Evolutionary conservation across 2,888 invertebrate species (phyloP).

Genomic region (Clanis bilineata): DNA sequence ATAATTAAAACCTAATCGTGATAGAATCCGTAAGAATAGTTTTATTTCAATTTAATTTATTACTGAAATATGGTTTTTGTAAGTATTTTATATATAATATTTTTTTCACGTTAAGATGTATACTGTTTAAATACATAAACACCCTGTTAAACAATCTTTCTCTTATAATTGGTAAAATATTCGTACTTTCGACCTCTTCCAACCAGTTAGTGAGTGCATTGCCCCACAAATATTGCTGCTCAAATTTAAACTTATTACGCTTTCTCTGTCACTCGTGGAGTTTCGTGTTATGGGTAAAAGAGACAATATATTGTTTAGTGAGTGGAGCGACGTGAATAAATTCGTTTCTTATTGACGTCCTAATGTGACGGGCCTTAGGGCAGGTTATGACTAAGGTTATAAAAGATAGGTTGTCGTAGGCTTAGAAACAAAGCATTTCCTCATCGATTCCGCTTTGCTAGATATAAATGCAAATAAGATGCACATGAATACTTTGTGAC

Average conservation of each 20-base stretch:
- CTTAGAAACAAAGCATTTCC: conserved; percentile 43
- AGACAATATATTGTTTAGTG: conserved; percentile 59
- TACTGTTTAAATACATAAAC: conserved; percentile 22
- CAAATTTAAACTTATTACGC: conserved; percentile 67
- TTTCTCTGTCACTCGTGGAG: conserved; percentile 50
- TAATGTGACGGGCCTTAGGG: conserved; percentile 73
- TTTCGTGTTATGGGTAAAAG: conserved; percentile 42
- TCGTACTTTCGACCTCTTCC: conserved; percentile 79
- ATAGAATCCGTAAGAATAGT: too few species aligned
- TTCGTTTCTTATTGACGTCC: conserved; percentile 61
- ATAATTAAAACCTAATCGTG: too few species aligned
- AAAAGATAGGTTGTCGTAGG: conserved; percentile 57
- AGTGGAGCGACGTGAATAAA: conserved; percentile 45
- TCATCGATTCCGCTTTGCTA: neutral
- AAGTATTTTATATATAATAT: too few species aligned
- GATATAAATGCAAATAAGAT: neutral
- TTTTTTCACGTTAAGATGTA: conserved; percentile 18
- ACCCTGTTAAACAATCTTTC: conserved; percentile 50
- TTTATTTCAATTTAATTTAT: too few species aligned
- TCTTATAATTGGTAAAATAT: conserved; percentile 68
- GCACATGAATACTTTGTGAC: too few species aligned
- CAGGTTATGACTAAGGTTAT: conserved; percentile 75
- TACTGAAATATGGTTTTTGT: too few species aligned
- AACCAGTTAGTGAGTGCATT: conserved; percentile 75
- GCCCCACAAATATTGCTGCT: conserved; percentile 67